Base-by-base conservation (phyloP, 2,113 vertebrate species). In the Dicrurus megarhynchus region DNA sequence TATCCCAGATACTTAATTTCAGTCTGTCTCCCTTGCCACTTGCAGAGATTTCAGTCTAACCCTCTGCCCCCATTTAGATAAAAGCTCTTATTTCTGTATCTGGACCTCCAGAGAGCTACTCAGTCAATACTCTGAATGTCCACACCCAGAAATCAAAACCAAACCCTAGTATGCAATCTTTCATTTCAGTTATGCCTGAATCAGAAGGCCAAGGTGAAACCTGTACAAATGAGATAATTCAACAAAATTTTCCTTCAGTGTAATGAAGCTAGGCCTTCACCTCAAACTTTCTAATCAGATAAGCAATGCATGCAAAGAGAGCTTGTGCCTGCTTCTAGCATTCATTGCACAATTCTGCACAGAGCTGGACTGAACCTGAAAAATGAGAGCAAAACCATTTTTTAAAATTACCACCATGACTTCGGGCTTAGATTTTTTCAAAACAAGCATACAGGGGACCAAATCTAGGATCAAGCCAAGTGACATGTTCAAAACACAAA, bases 41-140 rank as follows among this genome's bases (percentile, higher is more conserved):
- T 77, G 64, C 47, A 73, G 20, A 28, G 20, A 60, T 70, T 74
- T 67, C 76, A 90, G 59, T n/a, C 52, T 86, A 83, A 88, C 64
- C 79, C 84, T 49, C 71, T 47, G 87, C 56, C 85, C 64, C 93
- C 85, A 93, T 90, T 92, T 70, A 86, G 71, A 69, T 87, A 91
- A 95, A 96, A 94, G 89, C 87, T 90, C 82, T 90, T 67, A 67
- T 28, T 92, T 88, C 68, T 88, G n/a, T 55, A 69, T 35, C n/a
- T 67, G 42, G 33, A 83, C 47, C 83, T 96, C 85, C 63, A 83
- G 86, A 90, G 75, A 84, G 65, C 46, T 60, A 68, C 19, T 82
- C 16, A 21, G 53, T 57, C 78, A 91, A 80, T 63, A 88, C 18
- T 77, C 61, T 53, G n/a, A 85, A 65, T 33, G 84, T n/a, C 70